Evolutionary conservation across 2,888 invertebrate genomes (phyloP).

Genomic region (Caradrina clavipalpis): DNA sequence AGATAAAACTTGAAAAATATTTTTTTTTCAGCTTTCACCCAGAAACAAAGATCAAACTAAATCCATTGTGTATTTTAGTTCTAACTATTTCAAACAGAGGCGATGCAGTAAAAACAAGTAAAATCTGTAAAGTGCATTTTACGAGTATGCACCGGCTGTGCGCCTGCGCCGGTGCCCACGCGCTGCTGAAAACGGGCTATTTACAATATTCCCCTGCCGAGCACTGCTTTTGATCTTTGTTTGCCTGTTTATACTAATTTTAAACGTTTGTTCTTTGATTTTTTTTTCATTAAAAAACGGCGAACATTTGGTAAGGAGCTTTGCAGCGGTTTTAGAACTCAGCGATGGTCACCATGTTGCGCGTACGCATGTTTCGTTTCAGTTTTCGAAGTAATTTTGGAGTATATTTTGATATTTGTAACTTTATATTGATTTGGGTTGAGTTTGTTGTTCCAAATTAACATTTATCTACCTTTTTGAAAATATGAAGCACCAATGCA

Average conservation of each 20-base stretch:
- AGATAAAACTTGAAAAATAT: too few relatives aligned
- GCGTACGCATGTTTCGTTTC: slow-evolving; percentile 12
- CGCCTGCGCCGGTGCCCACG: slow-evolving; percentile 58
- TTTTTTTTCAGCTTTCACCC: too few relatives aligned
- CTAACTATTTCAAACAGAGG: slow-evolving; percentile 22
- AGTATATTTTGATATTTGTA: neutral
- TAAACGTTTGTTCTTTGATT: slow-evolving; percentile 54
- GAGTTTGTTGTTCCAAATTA: too few relatives aligned
- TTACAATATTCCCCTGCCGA: slow-evolving; percentile 73
- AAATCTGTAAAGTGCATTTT: slow-evolving; percentile 67
- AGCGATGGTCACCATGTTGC: slow-evolving; percentile 48
- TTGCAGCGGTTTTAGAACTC: slow-evolving; percentile 43
- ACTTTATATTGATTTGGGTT: too few relatives aligned
- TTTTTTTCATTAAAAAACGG: slow-evolving; percentile 34
- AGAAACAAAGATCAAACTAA: neutral
- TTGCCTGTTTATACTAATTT: slow-evolving; percentile 62
- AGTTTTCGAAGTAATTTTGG: neutral
- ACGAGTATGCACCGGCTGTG: slow-evolving; percentile 69
- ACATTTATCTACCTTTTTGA: too few relatives aligned
- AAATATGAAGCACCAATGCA: too few relatives aligned
- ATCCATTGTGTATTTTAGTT: slow-evolving; percentile 17
- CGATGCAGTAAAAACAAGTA: slow-evolving; percentile 43
- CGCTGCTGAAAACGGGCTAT: slow-evolving; percentile 66
- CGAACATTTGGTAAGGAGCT: slow-evolving; percentile 9
- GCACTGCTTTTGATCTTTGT: slow-evolving; percentile 64